Conservation (phyloP, 2,113 vertebrate species). For the Willisornis vidua region DNA sequence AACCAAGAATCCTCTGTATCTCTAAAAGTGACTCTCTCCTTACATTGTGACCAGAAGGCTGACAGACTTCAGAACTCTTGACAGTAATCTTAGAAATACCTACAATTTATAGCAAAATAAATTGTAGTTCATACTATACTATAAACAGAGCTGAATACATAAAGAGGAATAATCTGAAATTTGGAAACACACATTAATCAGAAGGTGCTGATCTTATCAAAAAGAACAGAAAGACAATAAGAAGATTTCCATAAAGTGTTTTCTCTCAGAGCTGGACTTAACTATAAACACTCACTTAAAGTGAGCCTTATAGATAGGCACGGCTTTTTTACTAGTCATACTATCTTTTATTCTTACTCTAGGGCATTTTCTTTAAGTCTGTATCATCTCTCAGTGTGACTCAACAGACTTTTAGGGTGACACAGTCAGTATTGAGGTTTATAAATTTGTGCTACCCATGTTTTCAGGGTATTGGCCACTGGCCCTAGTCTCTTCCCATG, state of each 20-base stretch:
- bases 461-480: background rate
- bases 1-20: background rate
- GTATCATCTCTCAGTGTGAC: background rate
- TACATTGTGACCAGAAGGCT: background rate
- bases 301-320: background rate
- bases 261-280: background rate
- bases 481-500: background rate
- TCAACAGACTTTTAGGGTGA: background rate
- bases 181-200: background rate
- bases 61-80: background rate
- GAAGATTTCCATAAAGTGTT: background rate
- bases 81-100: background rate
- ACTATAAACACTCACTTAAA: background rate
- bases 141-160: background rate
- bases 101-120: background rate
- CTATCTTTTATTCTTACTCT: background rate
- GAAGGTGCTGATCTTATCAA: background rate
- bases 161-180: background rate
- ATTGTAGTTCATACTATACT: background rate
- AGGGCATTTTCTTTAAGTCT: background rate
- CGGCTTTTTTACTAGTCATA: background rate
- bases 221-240: background rate
- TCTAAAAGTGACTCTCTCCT: background rate
- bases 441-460: accelerated
- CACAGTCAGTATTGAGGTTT: background rate